Base-by-base conservation (phyloP, 1,140 invertebrate species). In the Berghia stephanieae region DNA sequence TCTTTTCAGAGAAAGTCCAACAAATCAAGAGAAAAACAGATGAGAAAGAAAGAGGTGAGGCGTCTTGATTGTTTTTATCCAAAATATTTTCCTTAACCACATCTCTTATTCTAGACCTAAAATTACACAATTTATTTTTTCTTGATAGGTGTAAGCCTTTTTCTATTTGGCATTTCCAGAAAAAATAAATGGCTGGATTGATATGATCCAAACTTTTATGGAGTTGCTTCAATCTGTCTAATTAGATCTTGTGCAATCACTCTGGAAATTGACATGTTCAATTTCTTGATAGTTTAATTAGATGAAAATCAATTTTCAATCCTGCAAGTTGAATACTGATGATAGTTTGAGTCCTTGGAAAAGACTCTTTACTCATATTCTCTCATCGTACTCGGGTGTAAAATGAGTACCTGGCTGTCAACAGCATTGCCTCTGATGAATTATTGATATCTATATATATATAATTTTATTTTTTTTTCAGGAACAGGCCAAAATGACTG, bases 1-100 rank as follows among this genome's bases (percentile, higher is more conserved):
- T n/a, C n/a, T 69, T 43, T 70, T 42, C 55, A 75, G 72, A 34
- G 72, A 63, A 75, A 75, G 34, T 75, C 72, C 16, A 46, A 52
- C 42, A 75, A 75, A 63, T 40, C 72, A 24, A 75, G 63, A 27
- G 72, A 75, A 52, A 75, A 75, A 57, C 60, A 75, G 49, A 36
- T 75, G 0, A 75, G 63, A 34, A 75, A 75, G 24, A 75, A 63
- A 40, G 72, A 75, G 44, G 72, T 75, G 13, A 27, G 43, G 46
- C 24, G 18, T 13, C 34, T n/a, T 67, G 27, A 71, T 13, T 31
- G 27, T 4, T 49, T 46, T 49, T 6, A 31, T 18, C 43, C 24
- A 1, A 5, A n/a, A 31, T n/a, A 10, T 46, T 3, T 13, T 71
- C 2, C 2, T 71, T 24, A 16, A 46, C 16, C 24, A 4, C 31